phyloP scores from a whole-genome alignment of 2,797 vertebrate genomes.

The Martes flavigula region DNA sequence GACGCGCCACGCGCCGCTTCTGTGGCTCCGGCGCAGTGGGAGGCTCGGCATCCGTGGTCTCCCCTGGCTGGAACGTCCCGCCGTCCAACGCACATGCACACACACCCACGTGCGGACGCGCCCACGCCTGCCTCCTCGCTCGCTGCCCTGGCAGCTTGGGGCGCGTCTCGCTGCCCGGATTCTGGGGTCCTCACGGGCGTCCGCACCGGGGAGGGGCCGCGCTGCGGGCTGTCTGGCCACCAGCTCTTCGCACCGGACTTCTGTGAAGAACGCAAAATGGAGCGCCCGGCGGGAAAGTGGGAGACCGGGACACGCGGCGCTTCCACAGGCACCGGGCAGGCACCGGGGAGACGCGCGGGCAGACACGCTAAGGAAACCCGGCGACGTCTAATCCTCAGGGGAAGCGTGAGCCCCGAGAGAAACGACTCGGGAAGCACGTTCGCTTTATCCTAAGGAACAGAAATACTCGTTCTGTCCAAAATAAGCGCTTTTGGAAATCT shows the following conservation, averaged over 20 bases:
- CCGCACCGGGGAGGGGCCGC: background rate
- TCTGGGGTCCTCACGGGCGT: background rate
- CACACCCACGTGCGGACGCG: fast-evolving
- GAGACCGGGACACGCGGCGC: fast-evolving
- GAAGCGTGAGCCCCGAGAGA: background rate
- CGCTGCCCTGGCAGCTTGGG: background rate
- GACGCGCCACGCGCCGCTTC: fast-evolving
- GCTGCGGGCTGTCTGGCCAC: background rate
- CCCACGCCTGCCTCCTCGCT: background rate
- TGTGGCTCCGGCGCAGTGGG: background rate
- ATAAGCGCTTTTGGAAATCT: background rate
- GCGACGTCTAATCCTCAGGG: background rate
- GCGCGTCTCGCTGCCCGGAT: background rate
- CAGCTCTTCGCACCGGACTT: background rate
- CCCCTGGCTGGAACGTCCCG: background rate
- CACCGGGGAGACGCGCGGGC: no score
- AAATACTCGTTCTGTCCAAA: background rate
- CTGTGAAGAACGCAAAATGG: background rate
- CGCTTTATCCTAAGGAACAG: background rate
- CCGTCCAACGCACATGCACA: fast-evolving
- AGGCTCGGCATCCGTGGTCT: background rate
- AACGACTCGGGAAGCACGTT: fast-evolving
- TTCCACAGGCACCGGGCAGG: background rate
- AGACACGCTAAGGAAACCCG: background rate
- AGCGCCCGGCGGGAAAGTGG: background rate